Base-by-base conservation (phyloP, 2,888 invertebrate species). In the Leptinotarsa tumamoca region DNA sequence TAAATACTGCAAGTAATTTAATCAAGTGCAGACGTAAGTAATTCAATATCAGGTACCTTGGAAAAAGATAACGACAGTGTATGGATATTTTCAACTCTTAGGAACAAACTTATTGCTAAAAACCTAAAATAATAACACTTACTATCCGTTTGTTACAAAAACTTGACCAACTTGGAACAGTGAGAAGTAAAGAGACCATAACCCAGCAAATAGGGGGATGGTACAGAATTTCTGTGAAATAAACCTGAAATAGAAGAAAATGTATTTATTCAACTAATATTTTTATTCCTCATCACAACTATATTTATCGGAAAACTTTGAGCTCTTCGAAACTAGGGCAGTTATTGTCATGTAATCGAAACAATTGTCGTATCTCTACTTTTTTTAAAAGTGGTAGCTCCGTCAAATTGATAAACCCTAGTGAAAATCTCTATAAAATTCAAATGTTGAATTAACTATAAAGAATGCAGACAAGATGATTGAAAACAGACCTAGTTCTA, bases 61-160 rank as follows among this genome's bases (percentile, higher is more conserved):
- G n/a, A 33, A 27, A 33, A 2, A 43, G 13, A 33, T 10, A 63
- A 63, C 33, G 3, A 4, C 14, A 5, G 52, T 1, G 4, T n/a
- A 7, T 43, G 10, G 43, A 43, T 10, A 10, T 43, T 43, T 43
- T 43, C 43, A 13, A 43, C 3, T 43, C 10, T 0, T 43, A 10
- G 3, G 0, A 10, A 43, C 3, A 43, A 43, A 43, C 43, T 43
- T 43, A 43, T 43, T 2, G 10, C 43, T 43, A 43, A 43, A 43
- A 43, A 7, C 17, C 3, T 14, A 18, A 68, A 61, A 74, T 70
- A 66, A 76, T 63, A 61, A 77, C 77, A 90, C 91, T 90, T 89
- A 93, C 94, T 94, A 94, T 87, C 94, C 94, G 83, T 92, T 93
- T 90, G 91, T 92, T 84, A 94, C 90, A 87, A 95, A 95, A 68